Evolutionary conservation across 2,113 vertebrate species (phyloP).

Genomic region (Podarcis raffonei): DNA sequence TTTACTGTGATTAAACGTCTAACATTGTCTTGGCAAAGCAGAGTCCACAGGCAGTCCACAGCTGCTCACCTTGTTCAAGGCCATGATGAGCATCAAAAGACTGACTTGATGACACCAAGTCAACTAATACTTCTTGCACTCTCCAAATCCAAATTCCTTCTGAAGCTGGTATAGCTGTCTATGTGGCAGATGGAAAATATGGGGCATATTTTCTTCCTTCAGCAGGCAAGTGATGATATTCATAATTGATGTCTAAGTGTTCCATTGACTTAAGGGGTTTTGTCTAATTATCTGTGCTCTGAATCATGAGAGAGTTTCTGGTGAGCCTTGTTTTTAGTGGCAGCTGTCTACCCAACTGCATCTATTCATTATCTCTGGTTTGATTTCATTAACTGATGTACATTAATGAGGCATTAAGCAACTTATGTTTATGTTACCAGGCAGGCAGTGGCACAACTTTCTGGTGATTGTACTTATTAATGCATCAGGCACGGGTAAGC

Average conservation of each 20-base stretch:
- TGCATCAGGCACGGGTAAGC: conserved; percentile 39
- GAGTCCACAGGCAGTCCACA: neutral
- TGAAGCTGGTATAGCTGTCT: neutral
- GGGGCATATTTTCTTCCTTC: neutral
- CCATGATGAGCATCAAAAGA: neutral
- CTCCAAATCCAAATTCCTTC: neutral
- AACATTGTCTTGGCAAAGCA: neutral
- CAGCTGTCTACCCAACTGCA: conserved; percentile 55
- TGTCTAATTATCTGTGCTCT: conserved; percentile 42
- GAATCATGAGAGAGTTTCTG: conserved; percentile 49
- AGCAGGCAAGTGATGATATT: conserved; percentile 1
- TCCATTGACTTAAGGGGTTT: conserved; percentile 51
- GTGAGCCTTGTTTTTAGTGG: conserved; percentile 35
- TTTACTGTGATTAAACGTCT: neutral
- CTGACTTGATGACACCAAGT: neutral
- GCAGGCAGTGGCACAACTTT: conserved; percentile 52
- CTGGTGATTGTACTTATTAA: conserved; percentile 11
- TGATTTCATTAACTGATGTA: conserved; percentile 60
- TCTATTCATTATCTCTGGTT: conserved; percentile 56
- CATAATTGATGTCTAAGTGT: neutral
- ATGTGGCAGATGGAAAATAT: neutral
- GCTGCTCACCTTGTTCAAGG: neutral
- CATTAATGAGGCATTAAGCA: conserved; percentile 56
- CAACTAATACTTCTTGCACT: neutral
- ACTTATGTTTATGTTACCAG: conserved; percentile 48